Evolutionary conservation across 1,140 invertebrate genomes (phyloP).

Genomic region (Cyclargus thomasi): DNA sequence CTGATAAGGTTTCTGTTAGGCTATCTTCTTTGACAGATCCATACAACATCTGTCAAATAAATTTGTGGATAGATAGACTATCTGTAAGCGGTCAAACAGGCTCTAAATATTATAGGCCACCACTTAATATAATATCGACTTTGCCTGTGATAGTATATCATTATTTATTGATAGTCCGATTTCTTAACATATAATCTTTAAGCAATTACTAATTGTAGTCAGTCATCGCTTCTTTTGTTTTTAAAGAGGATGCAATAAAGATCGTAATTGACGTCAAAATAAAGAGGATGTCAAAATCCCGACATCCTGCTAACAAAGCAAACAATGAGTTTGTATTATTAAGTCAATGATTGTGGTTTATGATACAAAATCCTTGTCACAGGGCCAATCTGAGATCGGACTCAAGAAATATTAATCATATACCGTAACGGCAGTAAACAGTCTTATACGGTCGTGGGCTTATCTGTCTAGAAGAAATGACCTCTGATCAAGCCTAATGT

Average conservation of each 20-base stretch:
- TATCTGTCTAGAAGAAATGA: background rate
- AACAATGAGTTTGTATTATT: slow-evolving; percentile 1
- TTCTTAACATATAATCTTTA: too few species aligned
- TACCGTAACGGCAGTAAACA: background rate
- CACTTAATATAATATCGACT: too few species aligned
- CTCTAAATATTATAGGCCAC: too few species aligned
- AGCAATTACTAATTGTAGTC: background rate
- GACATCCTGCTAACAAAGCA: slow-evolving; percentile 4
- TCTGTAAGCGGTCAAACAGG: too few species aligned
- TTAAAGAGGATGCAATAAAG: slow-evolving; percentile 1
- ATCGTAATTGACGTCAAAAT: background rate
- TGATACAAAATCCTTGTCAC: slow-evolving; percentile 5
- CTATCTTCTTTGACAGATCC: too few species aligned
- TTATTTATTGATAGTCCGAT: too few species aligned
- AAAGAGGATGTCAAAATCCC: slow-evolving; percentile 9
- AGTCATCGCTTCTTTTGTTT: background rate
- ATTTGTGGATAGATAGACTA: too few species aligned
- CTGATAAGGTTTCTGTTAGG: too few species aligned
- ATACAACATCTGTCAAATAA: too few species aligned
- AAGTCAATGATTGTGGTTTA: slow-evolving; percentile 1
- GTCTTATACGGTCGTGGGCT: too few species aligned
- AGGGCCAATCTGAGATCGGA: background rate
- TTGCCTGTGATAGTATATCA: too few species aligned
- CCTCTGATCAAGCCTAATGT: background rate
- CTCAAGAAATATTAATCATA: background rate